phyloP scores from a whole-genome alignment of 1,140 invertebrate species.

The Coenobita brevimanus region DNA sequence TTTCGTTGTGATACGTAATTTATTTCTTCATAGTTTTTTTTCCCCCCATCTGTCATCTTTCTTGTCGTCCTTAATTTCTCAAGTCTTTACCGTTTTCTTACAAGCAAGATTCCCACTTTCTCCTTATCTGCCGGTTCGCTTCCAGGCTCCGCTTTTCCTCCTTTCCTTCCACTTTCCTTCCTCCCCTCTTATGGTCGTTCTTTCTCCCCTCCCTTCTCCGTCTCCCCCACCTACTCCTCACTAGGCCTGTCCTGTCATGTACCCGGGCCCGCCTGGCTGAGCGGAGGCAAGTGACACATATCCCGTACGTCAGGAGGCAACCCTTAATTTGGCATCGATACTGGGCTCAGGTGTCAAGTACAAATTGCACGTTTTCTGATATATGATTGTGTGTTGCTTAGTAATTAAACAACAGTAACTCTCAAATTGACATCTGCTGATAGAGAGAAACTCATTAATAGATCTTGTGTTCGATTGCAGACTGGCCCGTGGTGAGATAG shows the following conservation, averaged over 20 bases:
- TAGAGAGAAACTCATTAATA: slow-evolving; percentile 21
- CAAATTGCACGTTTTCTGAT: neutral
- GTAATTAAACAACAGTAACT: slow-evolving; percentile 19
- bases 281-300: too few species aligned
- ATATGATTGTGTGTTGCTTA: neutral
- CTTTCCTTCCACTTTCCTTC: too few species aligned
- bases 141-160: too few species aligned
- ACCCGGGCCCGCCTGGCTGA: neutral
- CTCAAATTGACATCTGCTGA: neutral
- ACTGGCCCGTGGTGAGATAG: neutral
- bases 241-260: neutral
- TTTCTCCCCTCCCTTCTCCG: neutral
- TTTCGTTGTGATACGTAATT: too few species aligned
- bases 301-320: too few species aligned
- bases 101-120: too few species aligned
- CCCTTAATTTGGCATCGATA: neutral
- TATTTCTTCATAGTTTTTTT: too few species aligned
- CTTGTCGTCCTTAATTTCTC: too few species aligned
- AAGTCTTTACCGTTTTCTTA: too few species aligned
- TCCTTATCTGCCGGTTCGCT: too few species aligned
- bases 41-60: too few species aligned
- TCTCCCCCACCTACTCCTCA: neutral
- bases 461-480: slow-evolving; percentile 10
- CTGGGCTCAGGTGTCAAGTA: neutral
- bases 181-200: neutral